phyloP scores from a whole-genome alignment of 2,113 vertebrate genomes.

The Rhagologus leucostigma region DNA sequence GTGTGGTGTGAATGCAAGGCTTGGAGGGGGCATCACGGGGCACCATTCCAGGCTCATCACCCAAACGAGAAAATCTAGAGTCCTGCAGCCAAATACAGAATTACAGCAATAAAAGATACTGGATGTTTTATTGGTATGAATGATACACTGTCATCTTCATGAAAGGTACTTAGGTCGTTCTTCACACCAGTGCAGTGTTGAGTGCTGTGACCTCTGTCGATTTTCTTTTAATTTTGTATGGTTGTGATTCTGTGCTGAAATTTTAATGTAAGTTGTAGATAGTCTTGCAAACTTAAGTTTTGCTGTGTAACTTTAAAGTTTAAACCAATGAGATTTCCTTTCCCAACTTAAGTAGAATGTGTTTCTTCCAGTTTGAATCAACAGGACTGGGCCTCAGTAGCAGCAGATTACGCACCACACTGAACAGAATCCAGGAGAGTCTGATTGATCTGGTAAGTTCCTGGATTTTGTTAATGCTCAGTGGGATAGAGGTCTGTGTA shows the following conservation, averaged over 20 bases:
- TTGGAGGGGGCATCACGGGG: fast-evolving
- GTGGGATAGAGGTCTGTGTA: background rate
- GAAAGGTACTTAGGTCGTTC: background rate
- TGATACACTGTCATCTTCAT: slow-evolving; percentile 2
- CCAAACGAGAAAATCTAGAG: background rate
- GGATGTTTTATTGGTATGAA: background rate
- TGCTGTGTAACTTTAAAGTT: background rate
- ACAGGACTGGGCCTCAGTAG: slow-evolving; percentile 94
- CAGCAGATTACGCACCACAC: slow-evolving; percentile 92
- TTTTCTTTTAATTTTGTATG: background rate
- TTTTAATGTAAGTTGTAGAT: background rate
- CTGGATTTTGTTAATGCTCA: background rate
- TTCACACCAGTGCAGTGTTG: background rate
- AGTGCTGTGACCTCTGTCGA: background rate
- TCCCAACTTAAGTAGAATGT: background rate
- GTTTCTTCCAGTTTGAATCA: slow-evolving; percentile 87
- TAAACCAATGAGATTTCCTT: background rate
- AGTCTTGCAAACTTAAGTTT: background rate
- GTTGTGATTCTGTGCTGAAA: background rate
- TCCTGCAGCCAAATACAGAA: background rate
- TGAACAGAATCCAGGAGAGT: slow-evolving; percentile 96
- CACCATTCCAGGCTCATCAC: background rate
- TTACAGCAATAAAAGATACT: background rate
- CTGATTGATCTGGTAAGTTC: slow-evolving; percentile 92
- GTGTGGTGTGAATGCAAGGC: background rate